Evolutionary conservation across 1,140 invertebrate species (phyloP).

Genomic region (Onthophagus taurus): DNA sequence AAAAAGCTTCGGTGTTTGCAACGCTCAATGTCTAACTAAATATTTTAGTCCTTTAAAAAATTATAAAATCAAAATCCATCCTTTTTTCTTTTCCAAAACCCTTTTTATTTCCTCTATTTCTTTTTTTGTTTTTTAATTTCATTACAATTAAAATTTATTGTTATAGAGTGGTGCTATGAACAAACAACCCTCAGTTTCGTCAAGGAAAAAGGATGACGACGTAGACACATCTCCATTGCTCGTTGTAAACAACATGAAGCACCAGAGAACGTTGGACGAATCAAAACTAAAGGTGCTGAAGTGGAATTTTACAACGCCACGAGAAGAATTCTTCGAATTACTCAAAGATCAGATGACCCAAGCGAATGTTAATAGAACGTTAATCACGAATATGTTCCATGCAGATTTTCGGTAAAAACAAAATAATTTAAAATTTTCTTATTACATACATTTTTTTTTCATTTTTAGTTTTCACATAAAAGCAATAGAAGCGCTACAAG

Average conservation of each 20-base stretch:
- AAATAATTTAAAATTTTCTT: not conserved
- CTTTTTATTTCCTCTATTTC: too few species aligned
- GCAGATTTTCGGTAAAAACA: constrained; percentile 66
- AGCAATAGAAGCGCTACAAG: constrained; percentile 82
- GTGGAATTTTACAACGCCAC: constrained; percentile 92
- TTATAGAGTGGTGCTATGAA: constrained; percentile 19
- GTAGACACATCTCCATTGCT: constrained; percentile 71
- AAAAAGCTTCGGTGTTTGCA: too few species aligned
- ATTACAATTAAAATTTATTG: not conserved
- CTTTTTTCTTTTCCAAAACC: too few species aligned
- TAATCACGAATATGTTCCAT: constrained; percentile 89
- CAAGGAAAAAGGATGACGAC: constrained; percentile 79
- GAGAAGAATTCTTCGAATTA: constrained; percentile 88
- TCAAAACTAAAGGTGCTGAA: constrained; percentile 86
- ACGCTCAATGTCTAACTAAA: too few species aligned
- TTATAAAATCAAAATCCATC: too few species aligned
- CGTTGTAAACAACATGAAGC: constrained; percentile 78
- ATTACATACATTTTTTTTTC: not conserved
- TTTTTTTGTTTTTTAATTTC: not conserved
- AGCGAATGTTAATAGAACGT: constrained; percentile 74
- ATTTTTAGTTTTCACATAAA: constrained; percentile 79
- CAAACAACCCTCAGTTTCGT: constrained; percentile 38
- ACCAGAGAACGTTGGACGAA: constrained; percentile 85
- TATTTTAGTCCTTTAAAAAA: too few species aligned
- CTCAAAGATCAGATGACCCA: constrained; percentile 84